Evolutionary conservation across 2,113 vertebrate species (phyloP).

Genomic region (Chaetodon trifascialis): DNA sequence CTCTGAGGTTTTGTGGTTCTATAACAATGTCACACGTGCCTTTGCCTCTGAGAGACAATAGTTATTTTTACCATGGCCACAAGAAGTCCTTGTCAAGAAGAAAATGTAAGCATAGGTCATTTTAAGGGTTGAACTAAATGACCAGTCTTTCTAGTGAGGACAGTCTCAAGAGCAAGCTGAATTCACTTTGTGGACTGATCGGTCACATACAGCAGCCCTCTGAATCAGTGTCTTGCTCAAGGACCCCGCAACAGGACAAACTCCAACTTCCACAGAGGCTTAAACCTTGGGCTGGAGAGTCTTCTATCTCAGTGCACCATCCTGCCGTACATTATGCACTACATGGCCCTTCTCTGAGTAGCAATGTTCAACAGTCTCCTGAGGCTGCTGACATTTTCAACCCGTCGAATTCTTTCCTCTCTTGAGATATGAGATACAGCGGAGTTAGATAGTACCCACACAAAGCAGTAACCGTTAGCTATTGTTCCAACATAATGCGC

Average conservation of each 20-base stretch:
- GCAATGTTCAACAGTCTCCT: constrained; percentile 46
- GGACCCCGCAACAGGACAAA: background rate
- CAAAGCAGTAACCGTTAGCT: constrained; percentile 60
- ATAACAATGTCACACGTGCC: background rate
- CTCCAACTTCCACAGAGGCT: background rate
- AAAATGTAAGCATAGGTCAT: too few species aligned
- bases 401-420: constrained; percentile 55
- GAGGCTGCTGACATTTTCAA: constrained; percentile 68
- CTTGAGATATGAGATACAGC: constrained; percentile 60
- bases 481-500: constrained; percentile 70
- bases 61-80: background rate
- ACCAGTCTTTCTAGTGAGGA: background rate
- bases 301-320: constrained; percentile 34
- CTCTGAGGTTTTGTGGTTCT: background rate
- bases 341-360: constrained; percentile 23
- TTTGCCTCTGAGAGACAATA: background rate
- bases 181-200: background rate
- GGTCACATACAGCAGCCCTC: background rate
- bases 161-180: background rate
- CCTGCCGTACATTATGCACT: constrained; percentile 45
- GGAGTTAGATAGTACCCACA: constrained; percentile 46
- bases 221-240: constrained; percentile 15
- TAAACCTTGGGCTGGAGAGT: constrained; percentile 32
- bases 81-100: background rate
- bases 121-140: too few species aligned